phyloP scores from a whole-genome alignment of 2,888 invertebrate species.

The Drosophila barbarae region DNA sequence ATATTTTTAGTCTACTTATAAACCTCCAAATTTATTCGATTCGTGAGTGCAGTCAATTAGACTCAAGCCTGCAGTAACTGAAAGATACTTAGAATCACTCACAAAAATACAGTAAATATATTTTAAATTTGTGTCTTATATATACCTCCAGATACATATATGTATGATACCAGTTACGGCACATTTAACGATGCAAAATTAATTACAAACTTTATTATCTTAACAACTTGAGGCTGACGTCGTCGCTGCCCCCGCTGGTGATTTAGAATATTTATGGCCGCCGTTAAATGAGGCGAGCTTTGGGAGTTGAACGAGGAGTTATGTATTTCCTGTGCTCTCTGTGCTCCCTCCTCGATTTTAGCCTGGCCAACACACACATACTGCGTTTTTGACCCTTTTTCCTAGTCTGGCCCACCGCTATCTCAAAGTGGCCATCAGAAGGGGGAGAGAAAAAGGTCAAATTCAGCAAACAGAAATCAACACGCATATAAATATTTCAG shows the following conservation, averaged over 20 bases:
- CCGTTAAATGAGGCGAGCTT: constrained; percentile 71
- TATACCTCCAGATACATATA: constrained; percentile 5
- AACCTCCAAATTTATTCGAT: constrained; percentile 41
- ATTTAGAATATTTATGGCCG: constrained; percentile 73
- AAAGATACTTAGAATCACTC: constrained; percentile 43
- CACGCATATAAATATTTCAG: constrained; percentile 77
- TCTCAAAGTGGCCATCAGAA: constrained; percentile 61
- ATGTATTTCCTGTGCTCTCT: neutral
- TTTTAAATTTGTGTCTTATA: constrained; percentile 1
- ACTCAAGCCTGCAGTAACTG: constrained; percentile 1
- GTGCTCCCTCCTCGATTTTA: neutral
- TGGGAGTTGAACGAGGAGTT: constrained; percentile 35
- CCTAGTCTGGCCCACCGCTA: constrained; percentile 49
- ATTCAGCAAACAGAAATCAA: constrained; percentile 76
- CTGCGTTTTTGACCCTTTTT: constrained; percentile 64
- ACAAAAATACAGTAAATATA: constrained; percentile 12
- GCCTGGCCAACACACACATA: constrained; percentile 24
- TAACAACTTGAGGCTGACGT: constrained; percentile 64
- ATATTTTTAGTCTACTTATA: constrained; percentile 40
- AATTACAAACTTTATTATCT: constrained; percentile 75
- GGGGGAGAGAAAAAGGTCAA: constrained; percentile 62
- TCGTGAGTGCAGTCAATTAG: constrained; percentile 70
- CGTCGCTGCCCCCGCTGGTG: constrained; percentile 57
- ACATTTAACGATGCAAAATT: constrained; percentile 72
- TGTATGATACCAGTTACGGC: constrained; percentile 3